phyloP scores from a whole-genome alignment of 2,888 invertebrate species.

The Apoda limacodes region DNA sequence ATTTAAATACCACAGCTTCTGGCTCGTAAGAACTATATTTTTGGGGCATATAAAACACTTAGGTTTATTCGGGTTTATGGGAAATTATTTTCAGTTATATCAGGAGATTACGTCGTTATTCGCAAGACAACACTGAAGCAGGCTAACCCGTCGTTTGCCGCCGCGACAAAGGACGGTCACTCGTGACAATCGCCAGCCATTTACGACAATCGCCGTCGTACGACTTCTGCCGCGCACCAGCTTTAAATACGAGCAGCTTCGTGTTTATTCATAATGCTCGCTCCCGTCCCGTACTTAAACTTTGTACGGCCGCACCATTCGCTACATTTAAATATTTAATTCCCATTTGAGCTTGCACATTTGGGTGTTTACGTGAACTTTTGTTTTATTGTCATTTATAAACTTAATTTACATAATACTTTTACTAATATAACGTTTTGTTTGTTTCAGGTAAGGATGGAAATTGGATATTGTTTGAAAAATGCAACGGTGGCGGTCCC shows the following conservation, averaged over 20 bases:
- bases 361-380: conserved; percentile 7
- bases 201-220: conserved; percentile 5
- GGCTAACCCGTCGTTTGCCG: too few species aligned
- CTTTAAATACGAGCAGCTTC: conserved; percentile 11
- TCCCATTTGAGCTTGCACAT: conserved; percentile 8
- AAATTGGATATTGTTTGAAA: not conserved
- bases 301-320: conserved; percentile 8
- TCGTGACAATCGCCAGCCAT: not conserved
- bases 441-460: conserved; percentile 18
- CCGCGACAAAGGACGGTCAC: too few species aligned
- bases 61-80: too few species aligned
- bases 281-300: conserved; percentile 12
- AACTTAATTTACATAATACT: conserved; percentile 14
- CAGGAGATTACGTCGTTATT: too few species aligned
- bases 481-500: conserved; percentile 1
- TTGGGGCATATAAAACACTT: too few species aligned
- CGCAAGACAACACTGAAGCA: too few species aligned
- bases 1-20: too few species aligned
- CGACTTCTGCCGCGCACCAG: not conserved
- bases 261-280: conserved; percentile 16
- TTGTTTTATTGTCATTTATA: conserved; percentile 5
- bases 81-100: too few species aligned
- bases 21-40: too few species aligned
- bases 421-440: conserved; percentile 14
- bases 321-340: conserved; percentile 13